A percentile compares a stretch with the other conserved stretches of the same genome.
Conservation (phyloP, 2,113 vertebrate species). For the Coturnix japonica region DNA sequence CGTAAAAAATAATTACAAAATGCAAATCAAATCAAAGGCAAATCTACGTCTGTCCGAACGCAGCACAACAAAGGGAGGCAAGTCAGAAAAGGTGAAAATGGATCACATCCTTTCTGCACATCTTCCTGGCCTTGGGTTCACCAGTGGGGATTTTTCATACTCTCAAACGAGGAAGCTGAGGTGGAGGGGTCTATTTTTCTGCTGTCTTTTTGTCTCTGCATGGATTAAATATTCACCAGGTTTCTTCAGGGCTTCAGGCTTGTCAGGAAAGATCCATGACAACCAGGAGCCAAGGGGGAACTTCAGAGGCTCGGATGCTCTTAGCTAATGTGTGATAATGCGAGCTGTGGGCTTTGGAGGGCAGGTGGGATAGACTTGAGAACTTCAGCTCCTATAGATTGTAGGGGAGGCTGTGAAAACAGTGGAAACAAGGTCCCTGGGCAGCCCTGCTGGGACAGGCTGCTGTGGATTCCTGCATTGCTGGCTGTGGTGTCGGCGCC, state of each 20-base stretch:
- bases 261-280: background rate
- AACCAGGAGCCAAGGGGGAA: background rate
- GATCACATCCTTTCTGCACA: background rate
- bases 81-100: background rate
- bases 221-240: background rate
- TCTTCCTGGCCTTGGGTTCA: background rate
- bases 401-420: background rate
- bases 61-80: background rate
- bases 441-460: background rate
- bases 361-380: background rate
- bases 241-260: background rate
- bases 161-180: background rate
- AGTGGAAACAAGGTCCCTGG: background rate
- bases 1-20: background rate
- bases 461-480: background rate
- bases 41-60: background rate
- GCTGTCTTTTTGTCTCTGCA: background rate
- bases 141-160: background rate
- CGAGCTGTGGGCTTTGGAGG: background rate
- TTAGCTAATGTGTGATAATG: background rate
- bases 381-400: background rate
- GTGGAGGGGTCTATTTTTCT: background rate
- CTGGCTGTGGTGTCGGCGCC: fast-evolving
- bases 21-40: slow-evolving; percentile 25
- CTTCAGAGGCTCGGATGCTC: fast-evolving